A percentile compares a stretch with the other conserved stretches of the same genome.
phyloP scores from a whole-genome alignment of 2,113 vertebrate genomes.

The Tenrec ecaudatus region DNA sequence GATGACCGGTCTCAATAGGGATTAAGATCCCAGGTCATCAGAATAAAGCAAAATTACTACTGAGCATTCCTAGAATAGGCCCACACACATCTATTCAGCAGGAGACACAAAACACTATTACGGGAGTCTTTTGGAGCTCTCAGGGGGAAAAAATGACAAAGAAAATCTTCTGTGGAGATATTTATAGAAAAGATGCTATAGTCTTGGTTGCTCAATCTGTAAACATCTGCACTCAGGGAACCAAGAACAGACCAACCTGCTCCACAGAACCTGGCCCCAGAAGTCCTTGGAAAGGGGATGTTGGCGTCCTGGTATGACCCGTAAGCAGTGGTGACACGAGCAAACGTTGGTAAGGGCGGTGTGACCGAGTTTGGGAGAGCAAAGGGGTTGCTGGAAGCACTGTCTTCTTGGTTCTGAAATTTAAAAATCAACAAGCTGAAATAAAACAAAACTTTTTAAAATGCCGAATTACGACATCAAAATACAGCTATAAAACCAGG shows the following conservation, averaged over 20 bases:
- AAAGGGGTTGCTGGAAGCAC: constrained; percentile 90
- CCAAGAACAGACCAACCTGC: constrained; percentile 87
- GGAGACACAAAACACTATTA: not conserved
- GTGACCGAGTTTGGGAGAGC: constrained; percentile 93
- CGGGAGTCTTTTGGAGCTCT: constrained; percentile 12
- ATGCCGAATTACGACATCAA: constrained; percentile 35
- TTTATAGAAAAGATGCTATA: not conserved
- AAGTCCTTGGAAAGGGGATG: constrained; percentile 97
- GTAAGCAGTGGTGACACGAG: constrained; percentile 95
- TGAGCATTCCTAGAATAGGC: not conserved
- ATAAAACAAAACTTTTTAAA: not conserved
- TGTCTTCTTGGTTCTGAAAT: constrained; percentile 94
- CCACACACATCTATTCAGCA: not conserved
- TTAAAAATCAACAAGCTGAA: constrained; percentile 68
- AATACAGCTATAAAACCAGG: not conserved
- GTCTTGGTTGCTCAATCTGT: constrained; percentile 9
- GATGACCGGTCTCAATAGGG: not conserved
- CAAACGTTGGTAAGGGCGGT: constrained; percentile 93
- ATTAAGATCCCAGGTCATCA: not conserved
- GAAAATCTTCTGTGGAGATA: constrained; percentile 2
- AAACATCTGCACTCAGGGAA: constrained; percentile 51
- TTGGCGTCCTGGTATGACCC: constrained; percentile 99
- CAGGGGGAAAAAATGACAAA: not conserved
- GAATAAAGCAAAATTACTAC: constrained; percentile 23
- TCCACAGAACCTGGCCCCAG: constrained; percentile 98